Conservation (phyloP, 2,113 vertebrate species). For the Struthidea cinerea region DNA sequence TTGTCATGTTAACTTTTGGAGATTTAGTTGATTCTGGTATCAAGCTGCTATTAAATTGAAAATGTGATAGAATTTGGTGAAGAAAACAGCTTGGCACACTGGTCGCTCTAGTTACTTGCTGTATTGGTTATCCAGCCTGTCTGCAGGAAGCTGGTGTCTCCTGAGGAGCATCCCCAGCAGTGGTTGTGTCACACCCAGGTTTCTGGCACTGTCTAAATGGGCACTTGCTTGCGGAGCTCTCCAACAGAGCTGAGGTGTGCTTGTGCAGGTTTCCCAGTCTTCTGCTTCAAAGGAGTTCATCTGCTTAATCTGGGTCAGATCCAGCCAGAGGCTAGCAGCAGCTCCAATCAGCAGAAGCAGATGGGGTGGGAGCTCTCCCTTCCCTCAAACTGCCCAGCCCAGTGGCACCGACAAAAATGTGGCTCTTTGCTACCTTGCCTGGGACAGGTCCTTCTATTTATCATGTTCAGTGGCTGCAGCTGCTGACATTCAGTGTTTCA, state of each 20-base stretch:
- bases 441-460: not conserved
- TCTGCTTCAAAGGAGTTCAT: not conserved
- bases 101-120: not conserved
- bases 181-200: not conserved
- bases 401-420: not conserved
- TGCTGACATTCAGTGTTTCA: not conserved
- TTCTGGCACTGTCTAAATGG: not conserved
- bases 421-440: not conserved
- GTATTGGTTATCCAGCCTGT: not conserved
- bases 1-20: not conserved
- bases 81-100: not conserved
- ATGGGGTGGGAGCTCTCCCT: not conserved
- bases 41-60: not conserved
- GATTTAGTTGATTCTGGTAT: not conserved
- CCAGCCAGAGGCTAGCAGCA: not conserved
- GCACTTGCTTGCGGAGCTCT: not conserved
- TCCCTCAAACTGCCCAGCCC: not conserved
- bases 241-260: not conserved
- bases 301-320: not conserved
- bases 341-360: not conserved
- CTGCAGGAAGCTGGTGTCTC: not conserved
- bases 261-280: accelerated
- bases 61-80: not conserved
- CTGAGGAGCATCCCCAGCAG: not conserved
- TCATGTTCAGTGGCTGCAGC: not conserved